Base-by-base conservation (phyloP, 2,888 invertebrate genomes). In the Brenthis daphne region DNA sequence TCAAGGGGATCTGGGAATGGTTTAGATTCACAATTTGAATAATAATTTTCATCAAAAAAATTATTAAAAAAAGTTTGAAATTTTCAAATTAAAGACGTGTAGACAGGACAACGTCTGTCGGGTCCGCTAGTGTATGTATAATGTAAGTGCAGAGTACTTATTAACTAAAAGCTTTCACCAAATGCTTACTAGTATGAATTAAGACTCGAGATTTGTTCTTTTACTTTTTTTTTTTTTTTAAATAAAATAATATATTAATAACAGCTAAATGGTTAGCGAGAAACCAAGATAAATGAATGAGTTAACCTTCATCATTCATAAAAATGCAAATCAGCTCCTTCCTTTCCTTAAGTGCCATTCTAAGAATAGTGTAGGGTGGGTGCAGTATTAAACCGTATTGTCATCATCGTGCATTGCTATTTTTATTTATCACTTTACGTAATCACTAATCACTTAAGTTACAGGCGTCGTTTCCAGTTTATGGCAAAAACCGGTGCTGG, bases 291-390 rank as follows among this genome's bases (percentile, higher is more conserved):
- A 67, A 69, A 65, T 43, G 63, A 69, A 72, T 74, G 65, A 66
- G 29, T 68, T 68, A 87, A 87, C 85, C 89, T 89, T 88, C 89
- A 85, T 84, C 77, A 83, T 88, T 90, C 85, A 89, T 89, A 88
- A 90, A 90, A 91, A 88, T 87, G 85, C 88, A 90, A 91, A 91
- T 90, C 88, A 89, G 87, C 85, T 80, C 81, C 90, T 89, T 92
- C 91, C 90, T 89, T 85, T 87, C 79, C 79, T 82, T 86, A 89
- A 88, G 89, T 87, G 86, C 80, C 80, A 80, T 83, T 85, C 84
- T 80, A 79, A 85, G 83, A 86, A 87, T 87, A 85, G 83, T 79
- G 77, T 82, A 82, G 86, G 88, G 89, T 90, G 90, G 89, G 90
- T 87, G 89, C 86, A 76, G 78, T 74, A 78, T 77, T 75, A 79